Evolutionary conservation across 1,140 invertebrate species (phyloP), one percentile per base, ranked within the genome.

Genomic region (Listronotus bonariensis): DNA sequence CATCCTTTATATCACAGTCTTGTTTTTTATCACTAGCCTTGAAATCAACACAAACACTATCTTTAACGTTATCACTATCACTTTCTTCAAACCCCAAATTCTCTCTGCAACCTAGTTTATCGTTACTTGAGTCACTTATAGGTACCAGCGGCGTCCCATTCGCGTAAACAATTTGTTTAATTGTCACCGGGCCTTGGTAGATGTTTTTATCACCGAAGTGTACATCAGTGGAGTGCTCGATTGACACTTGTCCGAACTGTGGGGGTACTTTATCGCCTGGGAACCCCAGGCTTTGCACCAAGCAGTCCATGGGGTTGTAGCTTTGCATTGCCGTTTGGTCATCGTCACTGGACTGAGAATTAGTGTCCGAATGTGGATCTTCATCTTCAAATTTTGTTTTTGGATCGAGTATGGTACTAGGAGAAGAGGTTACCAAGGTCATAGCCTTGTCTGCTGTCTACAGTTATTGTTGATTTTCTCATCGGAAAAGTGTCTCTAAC

Each of bases 161-260:
- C 9, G 67, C 67, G 20, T 82, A 83, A 63, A 87, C 79, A 69
- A 87, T 82, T 70, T 87, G 85, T 71, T 86, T 86, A 66, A 88
- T 87, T 34, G 85, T 87, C 6, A 88, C 86, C 1, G 85, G 85
- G 14, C 85, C 86, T 60, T 87, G 84, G 72, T 86, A 87, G 67
- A 83, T 84, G 4, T 84, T 86, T 67, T 86, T 87, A 63, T 86
- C 85, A 9, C 86, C 87, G 36, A 88, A 81, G 68, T 86, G 85
- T 4, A 88, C 82, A 64, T 87, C 85, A n/a, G 77, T 79, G 0
- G 85, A 86, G 68, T 87, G 84, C 38, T 77, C 82, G 0, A 87
- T 78, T 10, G 79, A 81, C 12, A 87, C 80, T 64, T 84, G 82
- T 7, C 82, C 84, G 45, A 83, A 85, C 67, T 68, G 77, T 31